Base-by-base conservation (phyloP, 2,888 invertebrate species). In the Drosophila pegasa region DNA sequence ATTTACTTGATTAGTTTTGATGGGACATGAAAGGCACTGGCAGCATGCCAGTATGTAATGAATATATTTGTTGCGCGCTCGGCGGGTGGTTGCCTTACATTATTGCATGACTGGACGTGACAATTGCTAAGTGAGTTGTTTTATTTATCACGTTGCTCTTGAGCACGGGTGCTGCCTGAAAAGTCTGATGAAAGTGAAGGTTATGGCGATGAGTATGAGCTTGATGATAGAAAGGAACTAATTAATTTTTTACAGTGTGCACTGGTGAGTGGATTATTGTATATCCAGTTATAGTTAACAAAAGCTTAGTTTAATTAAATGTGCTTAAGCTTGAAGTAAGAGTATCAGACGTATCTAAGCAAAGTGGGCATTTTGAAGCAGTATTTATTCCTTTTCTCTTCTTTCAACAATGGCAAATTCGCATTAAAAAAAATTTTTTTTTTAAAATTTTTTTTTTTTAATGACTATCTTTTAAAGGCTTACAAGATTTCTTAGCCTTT, bases 1-100 rank as follows among this genome's bases (percentile, higher is more conserved):
- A 82, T 84, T 89, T 89, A 83, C 72, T 89, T 88, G 87, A 88
- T 86, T 88, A 86, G 84, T 85, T 89, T 74, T 83, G 83, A 89
- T 83, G 78, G 81, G 81, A 77, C 90, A 85, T 89, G 88, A 89
- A 86, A 88, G 88, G 78, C 65, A 64, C 70, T 84, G 84, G 75
- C 83, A 79, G 73, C 80, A 69, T 87, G 82, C 78, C 71, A 68
- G 65, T 78, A 70, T 77, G 82, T 75, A 83, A 87, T 83, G 77
- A 72, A 81, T 58, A 72, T 72, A 75, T 87, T 83, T 58, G 52
- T 31, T 75, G 67, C 55, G 31, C 29, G 29, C 16, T 51, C 33
- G 14, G 25, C 43, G 61, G 37, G 22, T 27, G 66, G 37, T 5
- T 10, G 54, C 27, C 22, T n/a, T 47, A 37, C 12, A 31, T 35